Conservation (phyloP, 2,113 vertebrate genomes). For the Limanda limanda region DNA sequence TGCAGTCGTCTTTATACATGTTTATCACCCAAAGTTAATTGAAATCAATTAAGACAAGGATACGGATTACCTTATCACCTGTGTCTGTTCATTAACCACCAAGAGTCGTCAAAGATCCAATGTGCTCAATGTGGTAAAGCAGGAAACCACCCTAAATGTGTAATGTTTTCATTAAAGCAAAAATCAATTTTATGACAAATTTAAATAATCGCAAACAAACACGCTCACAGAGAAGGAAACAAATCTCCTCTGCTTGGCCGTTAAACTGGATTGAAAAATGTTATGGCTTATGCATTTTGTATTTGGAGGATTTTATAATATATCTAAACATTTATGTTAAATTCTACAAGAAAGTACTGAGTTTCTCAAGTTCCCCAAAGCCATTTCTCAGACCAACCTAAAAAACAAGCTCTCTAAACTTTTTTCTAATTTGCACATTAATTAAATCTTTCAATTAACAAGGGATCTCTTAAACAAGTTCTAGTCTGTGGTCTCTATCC, state of each 20-base stretch:
- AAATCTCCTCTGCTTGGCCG: background rate
- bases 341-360: too few species aligned
- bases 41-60: background rate
- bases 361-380: too few species aligned
- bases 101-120: background rate
- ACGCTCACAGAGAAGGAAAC: background rate
- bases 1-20: background rate
- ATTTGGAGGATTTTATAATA: too few species aligned
- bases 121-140: background rate
- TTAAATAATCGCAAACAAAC: background rate
- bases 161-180: background rate
- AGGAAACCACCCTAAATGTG: background rate
- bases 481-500: too few species aligned
- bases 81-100: background rate
- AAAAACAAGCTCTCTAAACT: too few species aligned
- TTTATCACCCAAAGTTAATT: constrained; percentile 20
- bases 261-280: too few species aligned
- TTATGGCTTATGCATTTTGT: too few species aligned
- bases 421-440: too few species aligned
- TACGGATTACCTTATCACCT: background rate
- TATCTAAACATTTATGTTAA: too few species aligned
- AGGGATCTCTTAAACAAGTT: too few species aligned
- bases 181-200: background rate
- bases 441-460: too few species aligned
- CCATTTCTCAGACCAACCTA: too few species aligned